These are phyloP conservation scores for Metallyticus violacea DNA, from an alignment of 2,888 invertebrate species.

Conservation along the genomic window DNA sequence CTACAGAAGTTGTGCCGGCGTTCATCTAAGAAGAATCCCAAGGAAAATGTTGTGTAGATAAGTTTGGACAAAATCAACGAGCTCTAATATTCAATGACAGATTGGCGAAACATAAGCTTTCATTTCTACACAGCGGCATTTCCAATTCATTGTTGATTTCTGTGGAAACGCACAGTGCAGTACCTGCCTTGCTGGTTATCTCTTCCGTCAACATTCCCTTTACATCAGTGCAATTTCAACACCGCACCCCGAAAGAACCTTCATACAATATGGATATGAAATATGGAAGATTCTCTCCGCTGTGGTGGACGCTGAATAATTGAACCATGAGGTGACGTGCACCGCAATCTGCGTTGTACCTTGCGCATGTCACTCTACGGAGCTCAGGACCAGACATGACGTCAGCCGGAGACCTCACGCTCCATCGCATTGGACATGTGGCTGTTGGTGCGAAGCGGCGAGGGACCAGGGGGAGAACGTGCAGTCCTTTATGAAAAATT, in stretches of 20 bases:
- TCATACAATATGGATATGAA: neutral
- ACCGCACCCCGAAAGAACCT: neutral
- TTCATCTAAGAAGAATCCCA: no score
- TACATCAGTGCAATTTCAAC: neutral
- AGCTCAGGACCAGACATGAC: neutral
- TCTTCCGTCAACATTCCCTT: neutral
- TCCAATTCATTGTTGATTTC: no score
- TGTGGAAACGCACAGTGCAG: neutral
- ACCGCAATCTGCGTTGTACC: neutral
- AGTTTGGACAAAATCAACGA: no score
- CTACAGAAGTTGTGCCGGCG: no score
- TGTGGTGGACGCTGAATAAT: neutral
- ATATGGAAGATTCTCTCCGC: neutral
- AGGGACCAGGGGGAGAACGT: no score
- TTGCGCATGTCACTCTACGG: neutral
- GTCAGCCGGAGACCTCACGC: neutral
- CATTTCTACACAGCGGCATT: no score
- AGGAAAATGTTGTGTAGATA: no score
- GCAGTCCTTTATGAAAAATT: neutral
- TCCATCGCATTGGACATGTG: no score
- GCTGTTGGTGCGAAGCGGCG: no score
- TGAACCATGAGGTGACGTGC: neutral
- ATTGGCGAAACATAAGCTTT: no score
- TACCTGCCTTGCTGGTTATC: neutral
- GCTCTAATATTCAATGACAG: no score